A percentile compares a stretch with the other conserved stretches of the same genome.
phyloP scores from a whole-genome alignment of 2,113 vertebrate species.

The Actinemys pallida region DNA sequence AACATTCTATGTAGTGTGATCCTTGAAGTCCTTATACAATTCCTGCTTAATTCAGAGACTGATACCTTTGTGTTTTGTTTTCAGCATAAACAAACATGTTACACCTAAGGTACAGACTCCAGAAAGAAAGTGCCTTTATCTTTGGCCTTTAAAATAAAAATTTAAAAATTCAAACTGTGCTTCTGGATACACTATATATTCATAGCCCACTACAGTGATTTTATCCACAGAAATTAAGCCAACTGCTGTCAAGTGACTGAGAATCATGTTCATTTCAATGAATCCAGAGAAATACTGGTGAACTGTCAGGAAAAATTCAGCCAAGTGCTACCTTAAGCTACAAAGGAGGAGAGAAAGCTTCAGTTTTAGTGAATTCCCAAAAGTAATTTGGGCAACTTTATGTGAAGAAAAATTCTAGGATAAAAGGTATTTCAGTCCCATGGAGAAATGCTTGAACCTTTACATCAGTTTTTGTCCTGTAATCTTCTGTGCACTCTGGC shows the following conservation, averaged over 20 bases:
- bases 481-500: not conserved
- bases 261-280: slow-evolving; percentile 16
- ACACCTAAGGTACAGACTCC: not conserved
- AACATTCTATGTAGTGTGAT: slow-evolving; percentile 8
- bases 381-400: slow-evolving; percentile 30
- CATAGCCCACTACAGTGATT: slow-evolving; percentile 33
- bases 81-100: not conserved
- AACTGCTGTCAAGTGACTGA: slow-evolving; percentile 26
- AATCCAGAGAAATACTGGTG: slow-evolving; percentile 42
- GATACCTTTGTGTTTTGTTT: slow-evolving; percentile 29
- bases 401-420: not conserved
- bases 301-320: slow-evolving; percentile 54
- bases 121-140: not conserved
- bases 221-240: slow-evolving; percentile 62
- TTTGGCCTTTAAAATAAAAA: not conserved
- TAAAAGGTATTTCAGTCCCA: not conserved
- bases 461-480: not conserved
- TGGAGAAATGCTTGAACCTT: not conserved
- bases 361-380: slow-evolving; percentile 36
- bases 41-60: not conserved
- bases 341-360: slow-evolving; percentile 37
- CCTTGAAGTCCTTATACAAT: slow-evolving; percentile 1
- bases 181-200: not conserved
- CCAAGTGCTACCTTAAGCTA: slow-evolving; percentile 40
- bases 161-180: slow-evolving; percentile 14